A percentile compares a stretch with the other conserved stretches of the same genome.
Evolutionary conservation across 2,888 invertebrate genomes (phyloP).

Genomic region (Hetaerina titia): DNA sequence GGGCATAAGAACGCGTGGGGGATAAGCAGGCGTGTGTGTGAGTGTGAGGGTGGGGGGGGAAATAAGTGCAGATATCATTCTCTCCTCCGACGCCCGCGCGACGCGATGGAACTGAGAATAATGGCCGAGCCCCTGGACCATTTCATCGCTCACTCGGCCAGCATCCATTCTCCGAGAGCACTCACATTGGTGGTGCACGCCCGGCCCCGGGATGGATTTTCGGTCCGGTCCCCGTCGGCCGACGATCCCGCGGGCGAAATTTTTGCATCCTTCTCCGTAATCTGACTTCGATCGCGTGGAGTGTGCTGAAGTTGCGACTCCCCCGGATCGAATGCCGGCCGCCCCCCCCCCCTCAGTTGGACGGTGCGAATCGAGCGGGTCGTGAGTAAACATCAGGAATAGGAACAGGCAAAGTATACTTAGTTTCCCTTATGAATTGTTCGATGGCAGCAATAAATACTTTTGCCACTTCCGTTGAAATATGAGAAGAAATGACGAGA

Average conservation of each 20-base stretch:
- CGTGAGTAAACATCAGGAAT: too few relatives aligned
- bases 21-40: neutral
- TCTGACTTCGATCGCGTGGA: neutral
- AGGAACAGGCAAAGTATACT: too few relatives aligned
- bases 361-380: too few relatives aligned
- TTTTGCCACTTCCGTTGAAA: too few relatives aligned
- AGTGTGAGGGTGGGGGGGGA: too few relatives aligned
- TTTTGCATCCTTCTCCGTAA: neutral
- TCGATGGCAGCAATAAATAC: too few relatives aligned
- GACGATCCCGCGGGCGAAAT: neutral
- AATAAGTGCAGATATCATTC: neutral
- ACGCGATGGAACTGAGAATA: conserved; percentile 21
- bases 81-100: neutral
- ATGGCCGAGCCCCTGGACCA: neutral
- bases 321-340: too few relatives aligned
- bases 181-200: neutral
- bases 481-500: too few relatives aligned
- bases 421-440: too few relatives aligned
- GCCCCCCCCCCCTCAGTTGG: too few relatives aligned
- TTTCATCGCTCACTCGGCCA: neutral
- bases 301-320: too few relatives aligned
- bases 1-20: neutral
- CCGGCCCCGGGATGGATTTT: neutral
- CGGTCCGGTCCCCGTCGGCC: neutral
- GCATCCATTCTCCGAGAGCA: neutral